A percentile compares a stretch with the other conserved stretches of the same genome.
These are phyloP conservation scores for Spilogale gracilis DNA, from an alignment of 2,113 vertebrate species.

Conservation along the genomic window DNA sequence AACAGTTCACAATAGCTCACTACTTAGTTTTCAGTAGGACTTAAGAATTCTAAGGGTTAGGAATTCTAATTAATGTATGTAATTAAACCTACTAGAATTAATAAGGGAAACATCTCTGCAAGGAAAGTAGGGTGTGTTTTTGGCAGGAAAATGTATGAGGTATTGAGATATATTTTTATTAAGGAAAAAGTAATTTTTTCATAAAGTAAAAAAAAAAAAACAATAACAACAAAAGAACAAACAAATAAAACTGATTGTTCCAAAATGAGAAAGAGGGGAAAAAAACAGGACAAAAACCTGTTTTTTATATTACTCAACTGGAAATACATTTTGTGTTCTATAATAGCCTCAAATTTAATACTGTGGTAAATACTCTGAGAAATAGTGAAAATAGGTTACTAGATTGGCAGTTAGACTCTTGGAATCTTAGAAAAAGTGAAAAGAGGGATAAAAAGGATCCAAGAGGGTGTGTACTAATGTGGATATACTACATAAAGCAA, in stretches of 20 bases:
- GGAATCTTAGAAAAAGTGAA: background rate
- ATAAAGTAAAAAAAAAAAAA: background rate
- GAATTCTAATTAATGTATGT: background rate
- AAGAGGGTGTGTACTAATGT: background rate
- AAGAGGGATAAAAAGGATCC: background rate
- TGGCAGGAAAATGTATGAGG: background rate
- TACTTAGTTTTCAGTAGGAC: background rate
- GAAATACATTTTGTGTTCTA: background rate
- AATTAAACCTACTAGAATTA: background rate
- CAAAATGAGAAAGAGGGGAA: background rate
- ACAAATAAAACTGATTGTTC: background rate
- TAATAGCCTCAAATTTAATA: background rate
- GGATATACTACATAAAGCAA: too few relatives aligned
- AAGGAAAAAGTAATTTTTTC: background rate
- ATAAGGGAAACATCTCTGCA: background rate
- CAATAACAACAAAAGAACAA: background rate
- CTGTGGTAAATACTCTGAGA: background rate
- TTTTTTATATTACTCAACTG: background rate
- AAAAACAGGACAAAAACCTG: background rate
- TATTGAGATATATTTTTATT: background rate
- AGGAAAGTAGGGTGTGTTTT: background rate
- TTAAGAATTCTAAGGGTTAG: background rate
- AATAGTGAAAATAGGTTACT: background rate
- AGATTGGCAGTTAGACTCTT: background rate
- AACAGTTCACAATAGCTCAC: background rate